Evolutionary conservation across 2,797 vertebrate genomes (phyloP).

Genomic region (Rhincodon typus): DNA sequence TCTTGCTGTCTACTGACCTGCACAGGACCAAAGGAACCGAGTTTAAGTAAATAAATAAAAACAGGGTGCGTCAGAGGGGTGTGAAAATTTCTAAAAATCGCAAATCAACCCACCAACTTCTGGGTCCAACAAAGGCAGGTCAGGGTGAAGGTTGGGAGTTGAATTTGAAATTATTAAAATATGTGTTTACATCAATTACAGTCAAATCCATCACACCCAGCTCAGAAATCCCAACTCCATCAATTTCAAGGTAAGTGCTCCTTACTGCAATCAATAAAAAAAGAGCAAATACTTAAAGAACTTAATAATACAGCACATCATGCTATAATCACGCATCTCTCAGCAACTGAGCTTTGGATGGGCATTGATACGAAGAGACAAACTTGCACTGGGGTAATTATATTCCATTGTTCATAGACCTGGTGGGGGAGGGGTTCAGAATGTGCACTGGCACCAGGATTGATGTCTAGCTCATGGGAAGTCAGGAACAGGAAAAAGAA

Average conservation of each 20-base stretch:
- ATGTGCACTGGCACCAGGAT: not conserved
- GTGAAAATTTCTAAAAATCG: not conserved
- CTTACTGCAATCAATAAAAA: not conserved
- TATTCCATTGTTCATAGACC: not conserved
- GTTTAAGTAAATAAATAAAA: not conserved
- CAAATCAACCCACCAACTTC: not conserved
- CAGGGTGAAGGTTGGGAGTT: not conserved
- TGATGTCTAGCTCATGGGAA: not conserved
- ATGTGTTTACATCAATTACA: not conserved
- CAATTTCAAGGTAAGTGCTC: not conserved
- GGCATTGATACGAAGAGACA: not conserved
- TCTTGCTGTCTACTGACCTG: too few relatives aligned
- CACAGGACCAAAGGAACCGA: too few relatives aligned
- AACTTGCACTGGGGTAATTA: not conserved
- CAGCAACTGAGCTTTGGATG: not conserved
- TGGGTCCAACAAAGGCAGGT: not conserved
- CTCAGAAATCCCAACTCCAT: not conserved
- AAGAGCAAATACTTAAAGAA: not conserved
- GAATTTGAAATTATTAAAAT: not conserved
- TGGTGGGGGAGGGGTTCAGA: too few relatives aligned
- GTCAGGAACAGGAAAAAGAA: not conserved
- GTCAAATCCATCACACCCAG: not conserved
- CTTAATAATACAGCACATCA: not conserved
- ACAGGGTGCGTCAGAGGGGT: not conserved
- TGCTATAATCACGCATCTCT: not conserved